Conservation (phyloP, 2,888 invertebrate genomes). For the Drosophila anomalipes region DNA sequence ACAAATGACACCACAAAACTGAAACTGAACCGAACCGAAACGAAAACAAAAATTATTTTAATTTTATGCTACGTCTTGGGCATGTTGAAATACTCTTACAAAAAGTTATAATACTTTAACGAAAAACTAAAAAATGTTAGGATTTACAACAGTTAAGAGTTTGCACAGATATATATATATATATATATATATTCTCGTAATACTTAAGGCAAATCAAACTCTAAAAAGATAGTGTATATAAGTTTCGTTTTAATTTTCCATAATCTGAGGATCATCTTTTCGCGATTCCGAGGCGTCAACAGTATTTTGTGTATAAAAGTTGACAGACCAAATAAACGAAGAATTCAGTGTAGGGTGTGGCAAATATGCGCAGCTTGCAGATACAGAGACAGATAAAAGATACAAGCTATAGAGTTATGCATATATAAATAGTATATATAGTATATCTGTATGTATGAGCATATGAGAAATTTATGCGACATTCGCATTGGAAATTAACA, state of each 20-base stretch:
- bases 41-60: conserved; percentile 59
- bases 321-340: conserved; percentile 73
- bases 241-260: conserved; percentile 9
- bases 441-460: conserved; percentile 29
- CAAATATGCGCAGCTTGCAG: conserved; percentile 64
- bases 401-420: conserved; percentile 45
- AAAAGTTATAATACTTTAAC: neutral
- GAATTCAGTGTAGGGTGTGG: conserved; percentile 65
- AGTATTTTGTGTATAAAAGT: conserved; percentile 63
- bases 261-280: conserved; percentile 16
- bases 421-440: conserved; percentile 3
- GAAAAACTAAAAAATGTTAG: neutral
- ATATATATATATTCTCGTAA: neutral
- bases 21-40: conserved; percentile 38
- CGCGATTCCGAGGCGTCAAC: conserved; percentile 60
- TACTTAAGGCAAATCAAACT: neutral
- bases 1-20: conserved; percentile 68
- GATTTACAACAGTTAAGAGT: neutral
- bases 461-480: conserved; percentile 73
- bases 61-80: conserved; percentile 56
- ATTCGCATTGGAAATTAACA: conserved; percentile 68
- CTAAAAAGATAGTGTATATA: conserved; percentile 24
- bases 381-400: conserved; percentile 39
- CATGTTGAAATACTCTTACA: conserved; percentile 41
- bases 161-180: neutral